Base-by-base conservation (phyloP, 2,113 vertebrate genomes). In the Cnemophilus loriae region DNA sequence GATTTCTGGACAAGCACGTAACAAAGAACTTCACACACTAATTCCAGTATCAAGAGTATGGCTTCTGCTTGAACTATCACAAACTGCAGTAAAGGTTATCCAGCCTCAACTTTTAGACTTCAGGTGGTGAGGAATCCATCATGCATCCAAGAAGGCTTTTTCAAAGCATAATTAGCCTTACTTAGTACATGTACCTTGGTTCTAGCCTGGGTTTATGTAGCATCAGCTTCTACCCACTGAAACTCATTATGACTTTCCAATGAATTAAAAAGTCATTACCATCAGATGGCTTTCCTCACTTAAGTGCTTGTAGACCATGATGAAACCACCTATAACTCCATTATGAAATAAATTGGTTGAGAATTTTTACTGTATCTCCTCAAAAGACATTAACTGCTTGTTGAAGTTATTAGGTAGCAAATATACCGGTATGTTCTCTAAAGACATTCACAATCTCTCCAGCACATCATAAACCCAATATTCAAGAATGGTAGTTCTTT, bases 341-440 rank as follows among this genome's bases (percentile, higher is more conserved):
- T 83, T 93, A 93, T 73, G 65, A 95, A 93, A 84, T 71, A 89
- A 93, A 95, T 76, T 87, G 50, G 70, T 95, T 76, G 53, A 85
- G n/a, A 91, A 65, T 73, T 90, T 93, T 96, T 83, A 83, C 70
- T 85, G 2, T 85, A 90, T 83, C 70, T 79, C 71, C 74, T 85
- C 60, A 80, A 88, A 94, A 75, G 74, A n/a, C 59, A 84, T 93
- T 94, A 93, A 86, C 50, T 63, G 42, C 50, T 86, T 88, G 35
- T 95, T 86, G 79, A 88, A 88, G 35, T 84, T 93, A 84, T 94
- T 90, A 84, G 83, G 79, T 86, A 93, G 68, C 59, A 95, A 95
- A 95, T 89, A 90, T 47, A 84, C 37, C 3, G 0, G 16, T 46
- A 57, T 61, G 35, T 33, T 93, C 42, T 86, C 26, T 89, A 55